Conservation (phyloP, 2,888 invertebrate genomes). For the Imbricaverruca yamaguchii region DNA sequence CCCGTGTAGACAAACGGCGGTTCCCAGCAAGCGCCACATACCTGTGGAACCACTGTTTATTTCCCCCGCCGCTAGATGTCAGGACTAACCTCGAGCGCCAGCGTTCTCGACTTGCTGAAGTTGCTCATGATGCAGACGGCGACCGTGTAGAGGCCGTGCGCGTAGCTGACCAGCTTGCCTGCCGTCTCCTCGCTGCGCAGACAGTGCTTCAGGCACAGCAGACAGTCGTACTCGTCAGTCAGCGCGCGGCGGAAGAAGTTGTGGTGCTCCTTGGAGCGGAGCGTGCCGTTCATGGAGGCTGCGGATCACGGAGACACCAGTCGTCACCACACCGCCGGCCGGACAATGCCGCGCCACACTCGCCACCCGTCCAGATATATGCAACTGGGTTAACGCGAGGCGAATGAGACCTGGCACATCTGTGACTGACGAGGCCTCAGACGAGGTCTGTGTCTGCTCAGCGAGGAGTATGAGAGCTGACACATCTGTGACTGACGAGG, state of each 20-base stretch:
- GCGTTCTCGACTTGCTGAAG: slow-evolving; percentile 41
- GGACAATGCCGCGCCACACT: too few species aligned
- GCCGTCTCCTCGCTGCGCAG: slow-evolving; percentile 71
- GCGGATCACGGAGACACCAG: neutral
- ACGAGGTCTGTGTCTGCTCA: too few species aligned
- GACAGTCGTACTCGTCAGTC: slow-evolving; percentile 78
- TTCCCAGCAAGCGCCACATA: too few species aligned
- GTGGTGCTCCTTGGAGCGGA: slow-evolving; percentile 41
- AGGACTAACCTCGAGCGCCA: slow-evolving; percentile 67
- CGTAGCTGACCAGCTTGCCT: slow-evolving; percentile 63
- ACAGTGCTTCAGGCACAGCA: slow-evolving; percentile 77
- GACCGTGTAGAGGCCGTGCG: slow-evolving; percentile 59
- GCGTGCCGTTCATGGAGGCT: slow-evolving; percentile 24
- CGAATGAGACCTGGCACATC: too few species aligned
- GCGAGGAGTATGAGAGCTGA: too few species aligned
- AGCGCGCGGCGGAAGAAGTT: slow-evolving; percentile 64
- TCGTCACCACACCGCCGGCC: too few species aligned
- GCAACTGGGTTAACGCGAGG: too few species aligned
- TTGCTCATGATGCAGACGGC: slow-evolving; percentile 41
- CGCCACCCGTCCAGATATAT: too few species aligned
- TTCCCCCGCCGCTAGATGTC: neutral
- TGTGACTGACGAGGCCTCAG: too few species aligned
- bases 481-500: too few species aligned
- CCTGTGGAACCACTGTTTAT: too few species aligned
- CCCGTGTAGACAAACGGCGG: too few species aligned